A percentile compares a stretch with the other conserved stretches of the same genome.
phyloP scores from a whole-genome alignment of 2,888 invertebrate genomes.

The Drosophila trichaetosa region DNA sequence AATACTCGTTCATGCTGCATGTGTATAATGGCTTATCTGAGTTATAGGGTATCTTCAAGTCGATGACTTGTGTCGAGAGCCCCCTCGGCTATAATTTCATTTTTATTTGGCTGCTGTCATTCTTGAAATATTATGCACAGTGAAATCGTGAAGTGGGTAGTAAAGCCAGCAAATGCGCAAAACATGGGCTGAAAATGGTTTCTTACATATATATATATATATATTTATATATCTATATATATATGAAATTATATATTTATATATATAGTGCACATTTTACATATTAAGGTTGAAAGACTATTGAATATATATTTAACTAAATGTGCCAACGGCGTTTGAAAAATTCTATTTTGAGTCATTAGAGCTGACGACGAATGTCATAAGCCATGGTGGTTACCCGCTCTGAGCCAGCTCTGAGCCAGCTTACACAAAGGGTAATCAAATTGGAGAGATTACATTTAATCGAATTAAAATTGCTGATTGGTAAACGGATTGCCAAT shows the following conservation, averaged over 20 bases:
- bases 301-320: background rate
- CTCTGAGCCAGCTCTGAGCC: background rate
- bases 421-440: constrained; percentile 12
- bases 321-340: background rate
- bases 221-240: background rate
- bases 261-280: background rate
- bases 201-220: background rate
- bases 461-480: constrained; percentile 25
- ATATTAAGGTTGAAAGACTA: too few relatives aligned
- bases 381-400: background rate
- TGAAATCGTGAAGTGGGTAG: background rate
- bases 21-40: background rate
- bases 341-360: background rate
- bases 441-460: constrained; percentile 21
- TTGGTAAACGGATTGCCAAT: constrained; percentile 16
- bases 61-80: background rate
- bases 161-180: background rate
- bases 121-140: constrained; percentile 1
- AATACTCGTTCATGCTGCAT: background rate
- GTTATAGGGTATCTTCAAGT: background rate
- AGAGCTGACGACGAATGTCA: background rate
- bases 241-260: too few relatives aligned
- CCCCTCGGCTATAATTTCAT: background rate
- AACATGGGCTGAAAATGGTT: background rate
- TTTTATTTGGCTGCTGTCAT: constrained; percentile 5